phyloP scores from a whole-genome alignment of 2,888 invertebrate genomes.

The Phyllotreta striolata region DNA sequence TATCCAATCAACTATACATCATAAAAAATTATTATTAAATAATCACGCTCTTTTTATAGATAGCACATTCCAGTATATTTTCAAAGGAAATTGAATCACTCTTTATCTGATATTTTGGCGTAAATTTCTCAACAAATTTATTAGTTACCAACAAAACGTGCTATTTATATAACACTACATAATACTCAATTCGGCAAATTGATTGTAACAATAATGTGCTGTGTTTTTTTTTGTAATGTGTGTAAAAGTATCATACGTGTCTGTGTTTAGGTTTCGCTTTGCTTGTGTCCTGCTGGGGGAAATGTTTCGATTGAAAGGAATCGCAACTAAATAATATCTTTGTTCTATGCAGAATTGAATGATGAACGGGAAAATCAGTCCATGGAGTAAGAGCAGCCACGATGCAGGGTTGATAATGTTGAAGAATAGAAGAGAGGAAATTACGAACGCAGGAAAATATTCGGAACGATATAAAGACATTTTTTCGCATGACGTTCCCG shows the following conservation, averaged over 20 bases:
- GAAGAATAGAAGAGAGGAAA: constrained; percentile 54
- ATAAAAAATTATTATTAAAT: no score
- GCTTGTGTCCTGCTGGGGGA: constrained; percentile 27
- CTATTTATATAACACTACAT: no score
- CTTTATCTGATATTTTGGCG: no score
- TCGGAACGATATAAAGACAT: constrained; percentile 58
- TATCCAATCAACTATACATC: no score
- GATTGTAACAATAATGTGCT: constrained; percentile 7
- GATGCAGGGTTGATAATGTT: constrained; percentile 53
- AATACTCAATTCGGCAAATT: constrained; percentile 9
- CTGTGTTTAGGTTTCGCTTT: constrained; percentile 25
- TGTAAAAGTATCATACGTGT: constrained; percentile 10
- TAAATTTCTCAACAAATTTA: no score
- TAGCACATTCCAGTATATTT: no score
- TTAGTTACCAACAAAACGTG: no score
- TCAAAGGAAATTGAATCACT: no score
- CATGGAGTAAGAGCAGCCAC: constrained; percentile 42
- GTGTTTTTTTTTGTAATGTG: neutral
- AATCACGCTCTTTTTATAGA: no score
- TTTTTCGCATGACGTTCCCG: constrained; percentile 49
- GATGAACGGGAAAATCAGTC: constrained; percentile 44
- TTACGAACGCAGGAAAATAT: constrained; percentile 57
- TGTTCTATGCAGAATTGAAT: constrained; percentile 48
- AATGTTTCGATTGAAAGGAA: neutral
- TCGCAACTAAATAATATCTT: constrained; percentile 39